Evolutionary conservation across 2,888 invertebrate species (phyloP).

Genomic region (Glomeris marginata): DNA sequence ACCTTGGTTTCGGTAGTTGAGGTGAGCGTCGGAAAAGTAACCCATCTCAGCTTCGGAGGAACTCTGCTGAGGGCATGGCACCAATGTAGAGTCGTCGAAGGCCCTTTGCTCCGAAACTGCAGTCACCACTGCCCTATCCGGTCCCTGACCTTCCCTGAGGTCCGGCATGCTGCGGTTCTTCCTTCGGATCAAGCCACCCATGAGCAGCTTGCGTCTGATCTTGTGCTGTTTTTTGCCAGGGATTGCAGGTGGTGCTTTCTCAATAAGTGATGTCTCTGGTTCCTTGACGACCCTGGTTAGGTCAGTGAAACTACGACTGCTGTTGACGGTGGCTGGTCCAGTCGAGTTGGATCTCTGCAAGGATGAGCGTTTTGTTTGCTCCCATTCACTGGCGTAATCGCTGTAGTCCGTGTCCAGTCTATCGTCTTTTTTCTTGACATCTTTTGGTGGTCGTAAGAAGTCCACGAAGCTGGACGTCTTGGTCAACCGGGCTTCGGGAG

Average conservation of each 20-base stretch:
- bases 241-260: slow-evolving; percentile 14
- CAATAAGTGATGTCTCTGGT: slow-evolving; percentile 11
- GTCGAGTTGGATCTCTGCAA: slow-evolving; percentile 14
- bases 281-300: slow-evolving; percentile 10
- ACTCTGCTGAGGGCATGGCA: not conserved
- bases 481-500: not conserved
- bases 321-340: slow-evolving; percentile 3
- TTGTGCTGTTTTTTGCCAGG: slow-evolving; percentile 78
- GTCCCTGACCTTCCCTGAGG: slow-evolving; percentile 55
- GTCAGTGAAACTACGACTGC: slow-evolving; percentile 11
- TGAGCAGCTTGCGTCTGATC: slow-evolving; percentile 66
- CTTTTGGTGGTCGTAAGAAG: slow-evolving; percentile 7
- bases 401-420: slow-evolving; percentile 14
- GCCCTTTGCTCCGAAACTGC: slow-evolving; percentile 28
- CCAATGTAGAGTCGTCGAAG: slow-evolving; percentile 33
- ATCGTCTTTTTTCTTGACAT: not conserved
- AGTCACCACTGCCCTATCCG: slow-evolving; percentile 31
- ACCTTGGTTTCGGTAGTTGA: slow-evolving; percentile 72
- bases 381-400: slow-evolving; percentile 22
- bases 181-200: slow-evolving; percentile 74
- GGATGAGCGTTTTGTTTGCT: slow-evolving; percentile 11
- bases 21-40: slow-evolving; percentile 71
- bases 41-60: slow-evolving; percentile 36
- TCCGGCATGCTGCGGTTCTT: slow-evolving; percentile 88
- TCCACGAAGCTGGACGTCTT: slow-evolving; percentile 13